phyloP scores from a whole-genome alignment of 2,797 vertebrate species.

The Odontamblyopus rebecca region DNA sequence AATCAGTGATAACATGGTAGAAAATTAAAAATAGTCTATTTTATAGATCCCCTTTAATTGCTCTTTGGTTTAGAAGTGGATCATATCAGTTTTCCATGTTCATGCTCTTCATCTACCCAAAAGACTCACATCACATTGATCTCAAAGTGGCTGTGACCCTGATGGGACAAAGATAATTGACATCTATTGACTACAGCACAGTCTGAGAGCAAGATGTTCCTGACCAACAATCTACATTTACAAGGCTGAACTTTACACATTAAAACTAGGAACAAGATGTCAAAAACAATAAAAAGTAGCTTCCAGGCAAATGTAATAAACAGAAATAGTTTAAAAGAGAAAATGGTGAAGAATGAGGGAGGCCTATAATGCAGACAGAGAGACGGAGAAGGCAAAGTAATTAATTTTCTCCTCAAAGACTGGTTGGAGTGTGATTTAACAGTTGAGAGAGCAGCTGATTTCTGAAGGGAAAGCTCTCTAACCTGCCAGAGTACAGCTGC shows the following conservation, averaged over 20 bases:
- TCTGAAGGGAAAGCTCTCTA: conserved; percentile 72
- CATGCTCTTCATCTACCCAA: not conserved
- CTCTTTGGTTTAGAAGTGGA: conserved; percentile 4
- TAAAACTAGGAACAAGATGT: not conserved
- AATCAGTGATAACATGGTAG: too few relatives aligned
- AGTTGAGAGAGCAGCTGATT: conserved; percentile 77
- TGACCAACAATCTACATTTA: conserved; percentile 16
- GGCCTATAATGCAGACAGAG: conserved; percentile 41
- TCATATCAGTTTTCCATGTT: conserved; percentile 12
- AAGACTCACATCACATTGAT: conserved; percentile 32
- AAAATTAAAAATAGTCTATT: too few relatives aligned
- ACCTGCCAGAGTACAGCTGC: conserved; percentile 59
- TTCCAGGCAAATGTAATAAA: not conserved
- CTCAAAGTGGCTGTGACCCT: conserved; percentile 25
- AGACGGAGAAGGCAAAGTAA: conserved; percentile 67
- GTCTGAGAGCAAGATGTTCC: conserved; percentile 17
- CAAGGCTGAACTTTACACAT: conserved; percentile 6
- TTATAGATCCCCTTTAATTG: too few relatives aligned
- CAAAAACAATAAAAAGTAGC: not conserved
- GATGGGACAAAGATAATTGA: conserved; percentile 27
- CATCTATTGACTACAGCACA: conserved; percentile 30
- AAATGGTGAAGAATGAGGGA: conserved; percentile 27
- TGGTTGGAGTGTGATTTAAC: conserved; percentile 76
- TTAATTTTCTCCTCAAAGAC: conserved; percentile 79
- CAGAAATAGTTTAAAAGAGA: conserved; percentile 1